Base-by-base conservation (phyloP, 2,113 vertebrate species). In the Ranitomeya variabilis region DNA sequence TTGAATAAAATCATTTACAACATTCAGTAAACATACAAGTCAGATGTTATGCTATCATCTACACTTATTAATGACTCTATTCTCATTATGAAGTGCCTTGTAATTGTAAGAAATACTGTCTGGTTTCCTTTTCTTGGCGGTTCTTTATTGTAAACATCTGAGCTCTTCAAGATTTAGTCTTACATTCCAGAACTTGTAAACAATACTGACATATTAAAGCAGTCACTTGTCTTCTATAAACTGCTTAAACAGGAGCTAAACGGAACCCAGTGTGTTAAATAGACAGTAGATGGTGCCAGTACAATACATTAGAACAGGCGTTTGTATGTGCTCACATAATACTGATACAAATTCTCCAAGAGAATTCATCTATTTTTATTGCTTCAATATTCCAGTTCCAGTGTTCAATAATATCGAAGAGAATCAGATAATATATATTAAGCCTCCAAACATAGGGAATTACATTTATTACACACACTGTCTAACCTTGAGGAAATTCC, bases 241-340 rank as follows among this genome's bases (percentile, higher is more conserved):
- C 21, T 26, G 7, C 62, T 83, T 67, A 23, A 45, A 7, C 54
- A n/a, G 62, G 21, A 69, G 64, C 52, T 69, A 55, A 55, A 26
- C 19, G 15, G 0, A 52, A 10, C 66, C 64, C 52, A 59, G 52
- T 59, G 14, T 76, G 52, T 37, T 31, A 73, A 57, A 37, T 54
- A 85, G 83, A 60, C 83, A 85, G 83, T 73, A 76, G 83, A 85
- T 54, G 83, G 83, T 85, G 83, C 83, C 83, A 85, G 13, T 59
- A 74, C 83, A 37, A 74, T 74, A 71, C 52, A 84, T 55, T 23
- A 84, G n/a, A 84, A 52, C 73, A 10, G 3, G 18, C 5, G 16
- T 45, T 69, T 16, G 19, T 12, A 64, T 45, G 37, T 45, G 37
- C 37, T 18, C 80, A 67, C 57, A 8, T 52, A 51, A 45, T 19